Base-by-base conservation (phyloP, 2,113 vertebrate species). In the Tachysurus fulvidraco region DNA sequence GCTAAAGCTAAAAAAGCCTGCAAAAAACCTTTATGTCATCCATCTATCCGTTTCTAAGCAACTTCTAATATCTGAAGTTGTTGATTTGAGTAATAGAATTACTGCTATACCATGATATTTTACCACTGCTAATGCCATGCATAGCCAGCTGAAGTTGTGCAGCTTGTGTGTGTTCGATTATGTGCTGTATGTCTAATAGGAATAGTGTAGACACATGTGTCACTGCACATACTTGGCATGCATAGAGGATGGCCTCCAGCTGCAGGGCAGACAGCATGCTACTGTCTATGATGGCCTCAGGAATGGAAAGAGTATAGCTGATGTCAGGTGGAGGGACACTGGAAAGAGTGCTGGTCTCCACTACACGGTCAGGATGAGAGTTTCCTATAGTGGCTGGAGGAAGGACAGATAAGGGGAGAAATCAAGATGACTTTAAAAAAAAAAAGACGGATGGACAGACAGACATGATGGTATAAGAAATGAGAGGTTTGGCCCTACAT, bases 301-400 rank as follows among this genome's bases (percentile, higher is more conserved):
- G 96, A 88, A 99, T 95, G 55, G 96, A 96, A 14, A 99, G 95
- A n/a, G 91, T 92, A 89, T 99, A 99, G 84, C 96, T 97, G 93
- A 99, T 94, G 92, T 99, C 96, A 0, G 98, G 98, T 0, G 98
- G 98, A 4, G 98, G 98, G 11, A 99, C 98, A 0, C 98, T 99
- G 90, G 98, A 99, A 3, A 99, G 93, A 0, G 98, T 99, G 95
- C 97, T 99, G 0, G 98, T 99, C 91, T 99, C 98, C 77, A 99
- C 98, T 85, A 99, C 98, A 0, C 96, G 96, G 94, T 99, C 98
- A 0, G 98, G 98, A 91, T 99, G 98, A 84, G 97, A 97, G 90
- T 95, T 97, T 90, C 98, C 98, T 44, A 99, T 94, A 89, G 96
- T 98, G 89, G 97, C 98, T 99, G 91, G 14, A 54, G 69, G 86